Evolutionary conservation across 2,797 vertebrate genomes (phyloP), one percentile per base, ranked within the genome.

Genomic region (Rhadinocentrus ornatus): DNA sequence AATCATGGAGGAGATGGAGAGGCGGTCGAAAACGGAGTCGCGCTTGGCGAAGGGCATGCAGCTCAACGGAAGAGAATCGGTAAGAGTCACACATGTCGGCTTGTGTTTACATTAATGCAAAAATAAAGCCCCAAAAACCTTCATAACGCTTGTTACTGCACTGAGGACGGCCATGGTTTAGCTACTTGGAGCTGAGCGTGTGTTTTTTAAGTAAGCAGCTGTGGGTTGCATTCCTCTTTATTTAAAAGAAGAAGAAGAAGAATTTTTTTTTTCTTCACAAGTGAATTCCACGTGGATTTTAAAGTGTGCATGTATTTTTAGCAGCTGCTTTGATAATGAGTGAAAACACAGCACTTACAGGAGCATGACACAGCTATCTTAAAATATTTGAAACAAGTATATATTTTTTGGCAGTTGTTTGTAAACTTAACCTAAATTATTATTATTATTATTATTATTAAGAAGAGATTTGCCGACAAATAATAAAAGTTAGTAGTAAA

Each of bases 1-100:
- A 62, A 98, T 99, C 95, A 99, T 99, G 98, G 97, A 99, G 93
- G 98, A 99, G 94, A 99, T 99, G 98, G 97, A 99, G 94, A 96
- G 98, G 82, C 90, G 98, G 90, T 97, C 97, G 89, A 99, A 99
- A 92, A 89, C 93, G 68, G 98, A 99, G 91, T 96, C 96, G 84
- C 97, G 97, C 70, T 93, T 99, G 90, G 94, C 95, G 83, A 99
- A 99, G 92, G 96, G 95, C 81, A 95, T 97, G 80, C 97, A 97
- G 90, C 95, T 99, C 89, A 98, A 98, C 95, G 97, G 97, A 68
- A 96, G 98, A 90, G 98, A 99, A 80, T 94, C 97, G 96, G 98
- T 99, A 96, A 97, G 88, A 74, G 54, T 24, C 48, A 6, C 15
- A 3, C 11, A 6, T 67, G 5, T 24, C 32, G 27, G 57, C 6